Conservation (phyloP, 1,140 invertebrate species). For the Palaemon carinicauda region DNA sequence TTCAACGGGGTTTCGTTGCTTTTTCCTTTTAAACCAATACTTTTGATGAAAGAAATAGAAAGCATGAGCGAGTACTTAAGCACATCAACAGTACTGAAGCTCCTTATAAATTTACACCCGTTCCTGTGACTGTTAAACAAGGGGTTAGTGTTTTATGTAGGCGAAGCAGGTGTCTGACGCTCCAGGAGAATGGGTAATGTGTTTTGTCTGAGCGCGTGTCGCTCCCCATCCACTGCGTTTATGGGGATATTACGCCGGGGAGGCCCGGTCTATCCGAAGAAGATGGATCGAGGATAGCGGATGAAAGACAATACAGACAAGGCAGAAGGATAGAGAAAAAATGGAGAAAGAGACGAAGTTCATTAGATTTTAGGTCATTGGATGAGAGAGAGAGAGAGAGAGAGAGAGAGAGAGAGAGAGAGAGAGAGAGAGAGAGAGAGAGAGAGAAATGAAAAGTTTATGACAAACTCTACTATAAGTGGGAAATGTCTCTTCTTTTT, state of each 20-base stretch:
- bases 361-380: not conserved
- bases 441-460: no score
- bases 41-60: not conserved
- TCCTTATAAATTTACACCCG: no score
- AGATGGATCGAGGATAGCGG: not conserved
- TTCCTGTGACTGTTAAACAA: not conserved
- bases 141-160: not conserved
- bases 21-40: no score
- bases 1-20: no score
- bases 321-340: not conserved
- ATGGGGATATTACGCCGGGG: not conserved
- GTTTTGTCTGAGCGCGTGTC: conserved; percentile 27
- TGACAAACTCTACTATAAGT: no score
- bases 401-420: not conserved
- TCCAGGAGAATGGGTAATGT: conserved; percentile 22
- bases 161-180: conserved; percentile 15
- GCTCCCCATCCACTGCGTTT: not conserved
- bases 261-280: no score
- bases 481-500: no score
- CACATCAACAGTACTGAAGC: no score
- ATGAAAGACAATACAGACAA: not conserved
- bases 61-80: no score
- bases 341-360: not conserved
- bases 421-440: not conserved
- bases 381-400: not conserved